Evolutionary conservation across 1,140 invertebrate species (phyloP), one percentile per base, ranked within the genome.

Genomic region (Danaus melanippus): DNA sequence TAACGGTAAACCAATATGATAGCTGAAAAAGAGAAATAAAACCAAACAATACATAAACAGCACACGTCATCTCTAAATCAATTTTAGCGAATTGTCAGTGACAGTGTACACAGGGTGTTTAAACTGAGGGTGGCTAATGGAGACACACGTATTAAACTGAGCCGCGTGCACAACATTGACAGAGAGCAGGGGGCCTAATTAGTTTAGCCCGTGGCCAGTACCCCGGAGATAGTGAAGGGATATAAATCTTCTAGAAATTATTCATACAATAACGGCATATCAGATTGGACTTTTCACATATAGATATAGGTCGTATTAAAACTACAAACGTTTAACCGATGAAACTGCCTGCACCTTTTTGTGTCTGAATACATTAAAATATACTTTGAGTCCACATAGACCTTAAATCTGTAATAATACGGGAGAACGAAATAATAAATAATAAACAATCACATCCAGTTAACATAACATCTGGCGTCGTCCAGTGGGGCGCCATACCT

Each of bases 81-180:
- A 84, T 84, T 84, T 84, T 78, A 67, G 79, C 78, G 74, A 84
- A 76, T 79, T 76, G 77, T 80, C 72, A 74, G 71, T 67, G 64
- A 74, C 67, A 74, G 72, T 69, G 66, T 72, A 72, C 70, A 78
- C 71, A 64, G 76, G 64, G 69, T 79, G 74, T 80, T 78, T 79
- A 77, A 79, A 83, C 71, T 79, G 66, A 69, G 81, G 81, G 81
- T 76, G 71, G 67, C 74, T 84, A 84, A 84, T 84, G 81, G 81
- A 84, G 81, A 82, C 79, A 82, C 79, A 77, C 67, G 79, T 75
- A 84, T 82, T 81, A 82, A 82, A 80, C 69, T 68, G 74, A 52
- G 71, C 70, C 77, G 60, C 76, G 71, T 74, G 75, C 70, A 53
- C 74, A 79, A 79, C 79, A 76, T 83, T 83, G 77, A 81, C 76